Base-by-base conservation (phyloP, 2,797 vertebrate species). In the Paedocypris micromegethes region DNA sequence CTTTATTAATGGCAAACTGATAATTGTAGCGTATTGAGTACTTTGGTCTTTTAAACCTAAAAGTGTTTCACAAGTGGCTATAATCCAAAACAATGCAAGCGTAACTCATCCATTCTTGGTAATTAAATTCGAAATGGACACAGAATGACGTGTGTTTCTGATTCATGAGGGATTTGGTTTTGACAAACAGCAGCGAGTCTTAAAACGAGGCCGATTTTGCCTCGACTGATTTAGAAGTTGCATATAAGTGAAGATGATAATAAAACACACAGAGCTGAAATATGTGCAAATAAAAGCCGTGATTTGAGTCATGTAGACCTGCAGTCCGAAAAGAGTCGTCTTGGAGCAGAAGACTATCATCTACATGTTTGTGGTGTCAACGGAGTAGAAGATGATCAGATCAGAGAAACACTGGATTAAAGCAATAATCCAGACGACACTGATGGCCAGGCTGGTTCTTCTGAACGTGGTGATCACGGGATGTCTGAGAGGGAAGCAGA, bases 401-500 rank as follows among this genome's bases (percentile, higher is more conserved):
- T 65, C 63, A 47, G 52, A 56, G 4, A 65, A 4, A n/a, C 23
- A 65, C 5, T 65, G 52, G 48, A 65, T 23, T 39, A 3, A 65
- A 39, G 9, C 8, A 9, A 65, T 8, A 37, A 48, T 47, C 79
- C 77, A 80, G 8, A 80, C 48, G 2, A 76, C 7, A 8, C 39
- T 57, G n/a, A 80, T 66, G 9, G 73, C 75, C 6, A 63, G 2
- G 3, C 39, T n/a, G 4, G 64, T 75, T 42, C 66, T 65, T 9
- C 3, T 0, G 2, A 61, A 58, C 0, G 68, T 80, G 44, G 79
- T 69, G 5, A 78, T 44, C 66, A 77, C 68, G 9, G 68, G 48
- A 58, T 80, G 75, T 9, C 72, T 66, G 68, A 79, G 54, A 3
- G 78, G 80, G 45, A 81, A 77, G 50, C 78, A 81, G 68, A 81